Conservation (phyloP, 2,888 invertebrate genomes). For the Masnerella sp. region DNA sequence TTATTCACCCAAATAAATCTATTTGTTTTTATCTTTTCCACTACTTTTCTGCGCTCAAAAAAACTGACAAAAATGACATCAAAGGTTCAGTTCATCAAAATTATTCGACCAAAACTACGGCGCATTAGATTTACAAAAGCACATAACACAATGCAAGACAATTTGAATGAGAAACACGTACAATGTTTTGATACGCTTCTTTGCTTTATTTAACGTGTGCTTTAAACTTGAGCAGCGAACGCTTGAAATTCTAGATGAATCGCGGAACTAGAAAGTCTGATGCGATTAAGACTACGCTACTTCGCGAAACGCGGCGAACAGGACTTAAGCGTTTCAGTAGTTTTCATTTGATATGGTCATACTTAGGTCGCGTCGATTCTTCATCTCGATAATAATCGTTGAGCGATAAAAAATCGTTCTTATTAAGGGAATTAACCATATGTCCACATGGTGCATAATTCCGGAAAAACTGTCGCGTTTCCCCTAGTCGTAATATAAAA, state of each 20-base stretch:
- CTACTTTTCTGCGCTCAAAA: too few species aligned
- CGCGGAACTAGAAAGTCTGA: constrained; percentile 30
- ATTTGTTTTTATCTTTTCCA: too few species aligned
- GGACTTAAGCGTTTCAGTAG: constrained; percentile 24
- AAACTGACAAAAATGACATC: too few species aligned
- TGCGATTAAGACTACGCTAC: constrained; percentile 28
- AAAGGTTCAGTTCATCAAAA: too few species aligned
- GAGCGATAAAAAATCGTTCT: too few species aligned
- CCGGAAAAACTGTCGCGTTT: constrained; percentile 14
- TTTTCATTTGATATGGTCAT: constrained; percentile 5
- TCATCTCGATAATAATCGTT: too few species aligned
- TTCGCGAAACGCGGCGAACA: constrained; percentile 9
- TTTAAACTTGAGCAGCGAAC: constrained; percentile 17
- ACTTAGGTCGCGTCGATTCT: background rate
- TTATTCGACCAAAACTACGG: constrained; percentile 26
- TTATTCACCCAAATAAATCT: too few species aligned
- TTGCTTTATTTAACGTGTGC: constrained; percentile 34
- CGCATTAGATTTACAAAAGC: constrained; percentile 26
- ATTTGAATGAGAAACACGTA: constrained; percentile 31
- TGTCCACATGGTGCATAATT: constrained; percentile 9
- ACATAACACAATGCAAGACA: constrained; percentile 31
- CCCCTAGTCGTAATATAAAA: constrained; percentile 4
- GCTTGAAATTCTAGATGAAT: constrained; percentile 27
- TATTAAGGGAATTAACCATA: background rate
- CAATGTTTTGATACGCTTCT: constrained; percentile 24